Percentiles rank a stretch among this genome's conserved stretches.
Conservation (phyloP, 1,140 invertebrate species). For the Euwallacea similis region DNA sequence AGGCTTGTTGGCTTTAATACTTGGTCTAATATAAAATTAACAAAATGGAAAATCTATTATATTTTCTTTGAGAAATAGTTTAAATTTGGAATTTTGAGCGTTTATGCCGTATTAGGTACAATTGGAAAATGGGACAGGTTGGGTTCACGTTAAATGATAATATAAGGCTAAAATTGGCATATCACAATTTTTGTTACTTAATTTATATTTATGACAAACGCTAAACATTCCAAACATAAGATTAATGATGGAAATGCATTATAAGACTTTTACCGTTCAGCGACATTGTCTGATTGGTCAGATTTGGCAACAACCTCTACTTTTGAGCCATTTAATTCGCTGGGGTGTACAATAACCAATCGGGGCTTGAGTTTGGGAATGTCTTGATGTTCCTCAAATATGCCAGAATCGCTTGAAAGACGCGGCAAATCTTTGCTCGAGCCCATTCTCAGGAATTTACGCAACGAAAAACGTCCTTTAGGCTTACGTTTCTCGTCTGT, state of each 20-base stretch:
- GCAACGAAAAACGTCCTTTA: constrained; percentile 72
- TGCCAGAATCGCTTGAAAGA: constrained; percentile 43
- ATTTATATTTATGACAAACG: too few relatives aligned
- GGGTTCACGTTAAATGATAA: too few relatives aligned
- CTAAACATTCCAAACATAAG: too few relatives aligned
- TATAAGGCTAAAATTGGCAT: too few relatives aligned
- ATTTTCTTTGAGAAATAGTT: too few relatives aligned
- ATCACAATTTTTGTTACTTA: too few relatives aligned
- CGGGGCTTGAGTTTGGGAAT: constrained; percentile 51
- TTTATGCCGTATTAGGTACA: too few relatives aligned
- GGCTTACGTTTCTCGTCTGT: constrained; percentile 66
- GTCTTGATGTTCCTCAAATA: constrained; percentile 58
- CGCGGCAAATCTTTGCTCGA: constrained; percentile 67
- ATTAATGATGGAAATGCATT: too few relatives aligned
- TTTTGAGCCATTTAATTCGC: constrained; percentile 75
- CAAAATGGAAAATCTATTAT: too few relatives aligned
- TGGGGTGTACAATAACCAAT: constrained; percentile 84
- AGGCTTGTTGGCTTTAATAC: constrained; percentile 1
- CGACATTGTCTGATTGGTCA: constrained; percentile 53
- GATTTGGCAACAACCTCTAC: constrained; percentile 70
- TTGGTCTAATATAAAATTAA: neutral
- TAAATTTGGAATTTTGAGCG: neutral
- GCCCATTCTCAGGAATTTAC: constrained; percentile 79
- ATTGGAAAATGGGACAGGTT: too few relatives aligned
- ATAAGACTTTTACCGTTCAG: neutral